Base-by-base conservation (phyloP, 2,888 invertebrate species). In the Dynastes tityus region DNA sequence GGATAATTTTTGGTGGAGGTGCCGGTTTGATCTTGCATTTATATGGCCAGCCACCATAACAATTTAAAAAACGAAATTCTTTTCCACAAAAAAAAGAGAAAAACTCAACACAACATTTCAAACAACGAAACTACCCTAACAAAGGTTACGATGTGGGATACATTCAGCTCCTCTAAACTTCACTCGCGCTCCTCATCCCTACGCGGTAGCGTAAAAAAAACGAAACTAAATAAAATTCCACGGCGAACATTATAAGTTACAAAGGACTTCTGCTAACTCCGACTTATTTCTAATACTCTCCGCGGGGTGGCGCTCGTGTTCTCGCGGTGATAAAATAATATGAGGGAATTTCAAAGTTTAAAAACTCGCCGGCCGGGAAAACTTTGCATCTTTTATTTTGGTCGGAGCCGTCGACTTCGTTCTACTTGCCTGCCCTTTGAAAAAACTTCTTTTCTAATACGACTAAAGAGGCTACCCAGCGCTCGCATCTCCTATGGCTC, bases 251-350 rank as follows among this genome's bases (percentile, higher is more conserved):
- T 73, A 73, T 73, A 73, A 73, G 58, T 73, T 73, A 73, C 73
- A 73, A 73, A 58, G 40, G 73, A 58, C 73, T 73, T 58, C 40
- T 13, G n/a, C 16, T 53, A 73, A 73, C 58, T 73, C 58, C 37
- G 37, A 29, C 58, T 73, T 73, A 73, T 73, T 58, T 73, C 58
- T 73, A 73, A 73, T 73, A 73, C 73, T 58, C 58, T 73, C 27
- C 73, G 37, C 73, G 45, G 40, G 58, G 61, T 40, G 58, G 40
- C 27, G 68, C 51, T 37, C 73, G 37, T 58, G 73, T 73, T 58
- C 73, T 73, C 73, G 73, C 55, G 16, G 73, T 73, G 61, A 73
- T 73, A 73, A 73, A 73, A 73, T 73, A 58, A 73, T 73, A 73
- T 58, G 55, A 32, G 73, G 55, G 58, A 73, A 58, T 73, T 73